phyloP scores from a whole-genome alignment of 2,888 invertebrate genomes.

The Hypena proboscidalis region DNA sequence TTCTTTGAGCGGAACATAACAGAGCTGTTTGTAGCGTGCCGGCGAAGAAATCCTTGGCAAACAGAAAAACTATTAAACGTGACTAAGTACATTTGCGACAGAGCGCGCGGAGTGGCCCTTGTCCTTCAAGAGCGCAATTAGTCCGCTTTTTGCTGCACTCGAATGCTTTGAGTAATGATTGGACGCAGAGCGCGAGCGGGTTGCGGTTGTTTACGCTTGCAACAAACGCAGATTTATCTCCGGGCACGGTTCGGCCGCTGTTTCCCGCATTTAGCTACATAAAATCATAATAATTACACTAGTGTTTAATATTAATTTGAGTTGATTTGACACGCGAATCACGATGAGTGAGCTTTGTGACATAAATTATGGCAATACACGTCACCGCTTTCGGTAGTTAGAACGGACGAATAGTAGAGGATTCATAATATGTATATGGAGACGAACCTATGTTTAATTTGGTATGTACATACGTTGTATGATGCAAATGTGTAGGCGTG shows the following conservation, averaged over 20 bases:
- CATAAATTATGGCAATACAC: conserved; percentile 23
- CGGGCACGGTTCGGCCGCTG: conserved; percentile 42
- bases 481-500: conserved; percentile 77
- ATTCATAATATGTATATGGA: conserved; percentile 6
- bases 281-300: conserved; percentile 57
- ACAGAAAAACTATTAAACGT: conserved; percentile 79
- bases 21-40: conserved; percentile 16
- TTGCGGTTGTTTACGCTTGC: conserved; percentile 74
- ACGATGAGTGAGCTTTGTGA: conserved; percentile 29
- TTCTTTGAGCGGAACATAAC: conserved; percentile 13
- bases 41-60: conserved; percentile 51
- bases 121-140: conserved; percentile 83
- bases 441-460: conserved; percentile 31
- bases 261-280: conserved; percentile 54
- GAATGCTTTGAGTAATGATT: conserved; percentile 81
- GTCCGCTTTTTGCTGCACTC: conserved; percentile 79
- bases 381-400: conserved; percentile 18
- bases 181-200: conserved; percentile 59
- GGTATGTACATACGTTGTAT: conserved; percentile 60
- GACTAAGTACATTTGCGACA: conserved; percentile 79
- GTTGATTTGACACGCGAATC: conserved; percentile 44
- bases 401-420: conserved; percentile 18
- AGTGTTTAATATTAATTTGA: conserved; percentile 47
- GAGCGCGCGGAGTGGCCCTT: conserved; percentile 71
- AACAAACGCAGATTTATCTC: conserved; percentile 77